phyloP scores from a whole-genome alignment of 2,113 vertebrate genomes.

The Physeter macrocephalus region DNA sequence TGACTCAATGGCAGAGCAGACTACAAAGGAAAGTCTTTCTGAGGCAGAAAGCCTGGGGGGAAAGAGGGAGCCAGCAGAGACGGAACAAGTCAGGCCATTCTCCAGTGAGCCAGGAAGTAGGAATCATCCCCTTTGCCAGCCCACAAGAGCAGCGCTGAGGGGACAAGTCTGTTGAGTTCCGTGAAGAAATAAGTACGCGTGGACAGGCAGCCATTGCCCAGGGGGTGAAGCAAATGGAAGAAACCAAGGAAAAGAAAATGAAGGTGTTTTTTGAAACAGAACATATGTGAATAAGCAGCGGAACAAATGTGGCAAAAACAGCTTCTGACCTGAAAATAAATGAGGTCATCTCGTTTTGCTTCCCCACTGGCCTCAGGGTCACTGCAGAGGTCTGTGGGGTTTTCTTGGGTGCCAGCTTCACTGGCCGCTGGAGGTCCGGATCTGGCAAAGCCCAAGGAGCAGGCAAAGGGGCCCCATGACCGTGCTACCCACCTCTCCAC shows the following conservation, averaged over 20 bases:
- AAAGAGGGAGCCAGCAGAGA: not conserved
- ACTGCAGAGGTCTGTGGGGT: not conserved
- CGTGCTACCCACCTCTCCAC: constrained; percentile 83
- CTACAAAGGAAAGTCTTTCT: not conserved
- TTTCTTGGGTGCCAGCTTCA: not conserved
- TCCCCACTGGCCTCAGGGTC: not conserved
- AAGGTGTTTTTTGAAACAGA: not conserved
- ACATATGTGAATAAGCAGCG: not conserved
- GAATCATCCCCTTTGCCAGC: not conserved
- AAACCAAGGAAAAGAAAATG: not conserved
- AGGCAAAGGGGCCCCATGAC: not conserved
- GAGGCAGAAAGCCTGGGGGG: not conserved
- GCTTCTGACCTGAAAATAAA: not conserved
- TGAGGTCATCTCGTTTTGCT: not conserved
- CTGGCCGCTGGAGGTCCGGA: not conserved
- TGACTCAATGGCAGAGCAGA: not conserved
- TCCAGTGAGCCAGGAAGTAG: not conserved
- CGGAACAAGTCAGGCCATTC: not conserved
- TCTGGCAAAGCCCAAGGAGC: not conserved
- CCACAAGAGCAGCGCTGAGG: rapidly evolving
- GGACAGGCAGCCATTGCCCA: not conserved
- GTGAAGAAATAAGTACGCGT: rapidly evolving
- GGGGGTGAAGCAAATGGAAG: not conserved
- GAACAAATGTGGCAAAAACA: not conserved
- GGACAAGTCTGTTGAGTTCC: not conserved